Evolutionary conservation across 2,888 invertebrate genomes (phyloP), one percentile per base, ranked within the genome.

Genomic region (Elegia similella): DNA sequence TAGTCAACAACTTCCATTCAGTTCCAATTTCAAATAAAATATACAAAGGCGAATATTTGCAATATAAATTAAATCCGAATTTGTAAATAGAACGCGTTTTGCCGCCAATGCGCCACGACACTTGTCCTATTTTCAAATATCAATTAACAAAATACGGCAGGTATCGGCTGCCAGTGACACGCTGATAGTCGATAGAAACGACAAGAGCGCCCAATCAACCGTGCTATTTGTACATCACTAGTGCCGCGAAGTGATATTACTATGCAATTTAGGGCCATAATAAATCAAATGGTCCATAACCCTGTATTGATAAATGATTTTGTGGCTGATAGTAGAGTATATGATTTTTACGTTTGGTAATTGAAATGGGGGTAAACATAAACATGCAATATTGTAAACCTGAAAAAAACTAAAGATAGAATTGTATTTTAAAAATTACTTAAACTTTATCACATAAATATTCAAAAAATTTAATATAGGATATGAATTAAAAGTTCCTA

Each of bases 101-200:
- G 63, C 75, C 47, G 32, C 42, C 47, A 57, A 59, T 59, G 57
- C 29, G 13, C 50, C 52, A 56, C 58, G n/a, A 57, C 59, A 59
- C 62, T 60, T 59, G 59, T 74, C 68, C 72, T 73, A 75, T 76
- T 78, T 73, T 74, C 74, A 73, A 73, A 62, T 62, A 78, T 82
- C 78, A 82, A 84, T 85, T 83, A 83, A 73, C 79, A 72, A 82
- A 80, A 81, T 78, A 80, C 67, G 63, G 59, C 72, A 70, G 73
- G 69, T 64, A 73, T 66, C 57, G 57, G 62, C 72, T 80, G 83
- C 59, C 62, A 58, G 62, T 80, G 85, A 84, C 85, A 83, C 78
- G 44, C 62, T 66, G 66, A 69, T 69, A 72, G 72, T 67, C 66
- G 68, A 69, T 72, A 67, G 70, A 72, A 72, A 72, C 42, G 58